Evolutionary conservation across 2,113 vertebrate genomes (phyloP), one percentile per base, ranked within the genome.

Genomic region (Leuciscus idus): DNA sequence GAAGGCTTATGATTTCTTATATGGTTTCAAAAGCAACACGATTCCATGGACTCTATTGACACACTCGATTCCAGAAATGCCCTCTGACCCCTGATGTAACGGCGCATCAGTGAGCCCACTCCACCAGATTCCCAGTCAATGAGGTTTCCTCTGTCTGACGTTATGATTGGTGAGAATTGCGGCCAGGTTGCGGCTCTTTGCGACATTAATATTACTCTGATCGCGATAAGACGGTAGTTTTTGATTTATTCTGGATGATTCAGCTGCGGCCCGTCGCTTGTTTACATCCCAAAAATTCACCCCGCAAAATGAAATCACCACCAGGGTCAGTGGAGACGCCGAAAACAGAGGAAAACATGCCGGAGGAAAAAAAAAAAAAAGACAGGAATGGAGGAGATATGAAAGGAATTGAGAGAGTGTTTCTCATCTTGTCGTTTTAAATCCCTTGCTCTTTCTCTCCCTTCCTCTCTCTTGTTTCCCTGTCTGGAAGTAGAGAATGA

Each of bases 401-500:
- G 86, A 81, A 87, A 85, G 81, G 79, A 87, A 83, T 59, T 87
- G 46, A 48, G 61, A 33, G 30, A 84, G 85, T 68, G 79, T 87
- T 89, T 87, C 84, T 89, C 84, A 85, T 87, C 88, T 80, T 85
- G 83, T 85, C 80, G 21, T 87, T 83, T 87, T 75, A 70, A 89
- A 89, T 89, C 84, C 83, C 28, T 78, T 23, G 59, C 83, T 50
- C 84, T 77, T 84, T 75, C 84, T 74, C 89, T 79, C 85, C 85
- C 83, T 86, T 87, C 66, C 85, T 83, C 66, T 82, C 85, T 62
- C 76, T 79, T 77, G 50, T 87, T 94, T 94, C 93, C 92, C 91
- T 91, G 92, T 95, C 95, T 96, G 95, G 93, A 93, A 93, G 96
- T 95, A 93, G 93, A 93, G 93, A 93, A 93, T 92, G 88, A 89